Evolutionary conservation across 2,888 invertebrate species (phyloP).

Genomic region (Lasioglossum zephyrum): DNA sequence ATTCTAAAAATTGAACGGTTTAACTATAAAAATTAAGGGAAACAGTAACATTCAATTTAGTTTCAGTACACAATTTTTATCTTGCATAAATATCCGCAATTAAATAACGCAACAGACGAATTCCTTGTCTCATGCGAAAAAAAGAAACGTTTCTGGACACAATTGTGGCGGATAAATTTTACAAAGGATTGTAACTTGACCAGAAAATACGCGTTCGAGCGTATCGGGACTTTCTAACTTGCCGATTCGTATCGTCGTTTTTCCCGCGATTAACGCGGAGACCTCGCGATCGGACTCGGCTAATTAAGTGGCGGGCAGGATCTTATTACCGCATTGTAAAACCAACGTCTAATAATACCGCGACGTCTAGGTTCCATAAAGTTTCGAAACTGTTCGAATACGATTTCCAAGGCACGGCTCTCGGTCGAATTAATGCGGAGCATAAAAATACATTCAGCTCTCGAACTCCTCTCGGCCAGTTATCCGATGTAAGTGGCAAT

Average conservation of each 20-base stretch:
- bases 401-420: conserved; percentile 10
- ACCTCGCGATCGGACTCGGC: background rate
- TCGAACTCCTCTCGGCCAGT: background rate
- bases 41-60: no score
- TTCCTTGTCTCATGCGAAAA: no score
- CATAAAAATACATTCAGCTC: conserved; percentile 22
- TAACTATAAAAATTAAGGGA: no score
- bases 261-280: background rate
- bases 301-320: background rate
- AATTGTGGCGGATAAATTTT: no score
- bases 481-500: conserved; percentile 45
- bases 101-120: no score
- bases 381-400: background rate
- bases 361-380: background rate
- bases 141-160: no score
- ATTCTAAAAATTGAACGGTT: no score
- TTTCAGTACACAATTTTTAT: no score
- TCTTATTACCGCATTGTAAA: background rate
- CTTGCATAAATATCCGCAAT: no score
- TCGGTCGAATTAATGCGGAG: conserved; percentile 6
- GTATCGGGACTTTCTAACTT: background rate
- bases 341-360: background rate
- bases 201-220: background rate
- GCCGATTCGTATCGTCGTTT: background rate
- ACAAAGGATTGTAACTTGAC: no score